Evolutionary conservation across 1,140 invertebrate genomes (phyloP).

Genomic region (Rhyacophila brunnea): DNA sequence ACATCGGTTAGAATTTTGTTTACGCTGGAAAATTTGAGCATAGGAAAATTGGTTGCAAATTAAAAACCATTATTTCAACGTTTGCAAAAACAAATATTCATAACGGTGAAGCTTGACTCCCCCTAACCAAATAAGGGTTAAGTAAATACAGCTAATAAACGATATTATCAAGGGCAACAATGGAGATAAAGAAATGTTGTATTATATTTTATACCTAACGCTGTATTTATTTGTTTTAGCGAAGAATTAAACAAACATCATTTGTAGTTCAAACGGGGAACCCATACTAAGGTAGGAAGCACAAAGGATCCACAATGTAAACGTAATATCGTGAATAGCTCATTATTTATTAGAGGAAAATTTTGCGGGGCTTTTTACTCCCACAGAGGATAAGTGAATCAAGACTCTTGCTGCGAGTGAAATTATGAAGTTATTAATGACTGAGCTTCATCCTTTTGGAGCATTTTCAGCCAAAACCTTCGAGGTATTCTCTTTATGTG

Average conservation of each 20-base stretch:
- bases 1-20: no score
- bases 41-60: not conserved
- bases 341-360: not conserved
- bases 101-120: not conserved
- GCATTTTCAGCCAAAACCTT: slow-evolving; percentile 7
- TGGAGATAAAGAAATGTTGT: slow-evolving; percentile 2
- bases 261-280: slow-evolving; percentile 8
- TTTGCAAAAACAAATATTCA: not conserved
- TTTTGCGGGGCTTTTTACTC: not conserved
- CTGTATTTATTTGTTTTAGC: slow-evolving; percentile 3
- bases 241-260: slow-evolving; percentile 2
- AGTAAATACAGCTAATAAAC: not conserved
- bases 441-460: slow-evolving; percentile 1
- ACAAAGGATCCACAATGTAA: not conserved
- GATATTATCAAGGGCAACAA: slow-evolving; percentile 2
- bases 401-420: slow-evolving; percentile 3
- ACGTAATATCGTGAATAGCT: slow-evolving; percentile 8
- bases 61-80: not conserved
- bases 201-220: not conserved
- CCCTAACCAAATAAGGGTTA: not conserved
- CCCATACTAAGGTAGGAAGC: not conserved
- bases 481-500: slow-evolving; percentile 16
- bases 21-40: no score
- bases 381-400: slow-evolving; percentile 1
- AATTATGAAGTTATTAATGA: slow-evolving; percentile 23